phyloP scores from a whole-genome alignment of 2,888 invertebrate genomes.

The Cinara cedri region DNA sequence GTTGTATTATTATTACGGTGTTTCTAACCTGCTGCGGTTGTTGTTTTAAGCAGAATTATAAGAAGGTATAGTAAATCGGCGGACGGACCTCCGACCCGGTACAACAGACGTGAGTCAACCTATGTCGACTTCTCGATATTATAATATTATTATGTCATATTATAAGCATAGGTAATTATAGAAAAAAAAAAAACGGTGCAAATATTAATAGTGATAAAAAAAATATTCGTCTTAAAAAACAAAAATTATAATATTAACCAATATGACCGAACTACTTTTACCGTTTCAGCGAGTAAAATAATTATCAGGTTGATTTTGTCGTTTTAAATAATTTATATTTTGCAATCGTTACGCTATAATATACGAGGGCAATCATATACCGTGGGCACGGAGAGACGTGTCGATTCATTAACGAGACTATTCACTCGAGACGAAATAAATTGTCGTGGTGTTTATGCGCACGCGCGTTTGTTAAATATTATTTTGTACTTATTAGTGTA shows the following conservation, averaged over 20 bases:
- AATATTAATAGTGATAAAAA: not conserved
- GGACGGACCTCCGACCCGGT: too few relatives aligned
- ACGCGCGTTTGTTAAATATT: too few relatives aligned
- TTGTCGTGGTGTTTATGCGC: not conserved
- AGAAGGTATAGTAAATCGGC: too few relatives aligned
- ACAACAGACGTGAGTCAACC: too few relatives aligned
- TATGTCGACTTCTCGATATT: too few relatives aligned
- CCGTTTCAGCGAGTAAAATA: not conserved
- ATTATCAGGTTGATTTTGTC: not conserved
- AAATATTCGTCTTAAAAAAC: not conserved
- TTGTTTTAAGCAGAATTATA: too few relatives aligned
- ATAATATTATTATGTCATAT: too few relatives aligned
- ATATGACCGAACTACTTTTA: constrained; percentile 43
- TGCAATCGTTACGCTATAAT: not conserved
- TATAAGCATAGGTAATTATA: too few relatives aligned
- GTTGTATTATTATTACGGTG: too few relatives aligned
- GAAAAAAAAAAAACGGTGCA: too few relatives aligned
- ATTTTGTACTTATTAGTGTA: too few relatives aligned
- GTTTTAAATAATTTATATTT: not conserved
- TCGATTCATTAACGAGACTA: not conserved
- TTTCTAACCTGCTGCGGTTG: too few relatives aligned
- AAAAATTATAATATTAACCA: not conserved
- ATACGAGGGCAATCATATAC: not conserved
- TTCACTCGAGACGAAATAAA: not conserved
- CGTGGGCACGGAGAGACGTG: not conserved